Evolutionary conservation across 2,888 invertebrate genomes (phyloP).

Genomic region (Drosophila setosimentum): DNA sequence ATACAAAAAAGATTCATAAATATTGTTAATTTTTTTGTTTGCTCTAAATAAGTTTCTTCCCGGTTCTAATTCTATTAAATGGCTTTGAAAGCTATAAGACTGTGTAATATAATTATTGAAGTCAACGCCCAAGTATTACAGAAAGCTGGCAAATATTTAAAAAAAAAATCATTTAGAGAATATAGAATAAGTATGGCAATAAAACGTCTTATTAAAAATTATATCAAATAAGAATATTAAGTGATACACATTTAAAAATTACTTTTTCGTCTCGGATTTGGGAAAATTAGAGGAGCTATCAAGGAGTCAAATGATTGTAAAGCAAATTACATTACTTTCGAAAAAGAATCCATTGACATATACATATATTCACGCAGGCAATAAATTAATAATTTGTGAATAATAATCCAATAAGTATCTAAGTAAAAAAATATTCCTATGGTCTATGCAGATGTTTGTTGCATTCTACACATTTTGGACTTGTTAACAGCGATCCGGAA

Average conservation of each 20-base stretch:
- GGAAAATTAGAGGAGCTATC: neutral
- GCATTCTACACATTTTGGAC: too few relatives aligned
- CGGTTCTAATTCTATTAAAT: neutral
- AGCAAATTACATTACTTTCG: neutral
- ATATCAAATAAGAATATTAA: neutral
- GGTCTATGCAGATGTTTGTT: too few relatives aligned
- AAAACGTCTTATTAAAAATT: neutral
- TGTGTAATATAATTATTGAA: neutral
- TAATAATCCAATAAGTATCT: too few relatives aligned
- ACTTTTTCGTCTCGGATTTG: neutral
- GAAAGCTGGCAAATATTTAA: neutral
- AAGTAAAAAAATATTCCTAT: too few relatives aligned
- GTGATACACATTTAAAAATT: neutral
- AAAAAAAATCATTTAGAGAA: fast-evolving
- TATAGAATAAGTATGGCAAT: too few relatives aligned
- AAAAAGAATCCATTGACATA: neutral
- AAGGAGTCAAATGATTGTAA: too few relatives aligned
- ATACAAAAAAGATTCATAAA: neutral
- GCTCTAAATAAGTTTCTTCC: neutral
- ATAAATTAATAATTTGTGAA: too few relatives aligned
- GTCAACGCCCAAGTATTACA: neutral
- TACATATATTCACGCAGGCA: too few relatives aligned
- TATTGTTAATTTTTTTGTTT: neutral
- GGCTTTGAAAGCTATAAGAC: neutral
- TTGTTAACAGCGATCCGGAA: too few relatives aligned